Conservation (phyloP, 2,797 vertebrate genomes). For the Rhynchotus rufescens region DNA sequence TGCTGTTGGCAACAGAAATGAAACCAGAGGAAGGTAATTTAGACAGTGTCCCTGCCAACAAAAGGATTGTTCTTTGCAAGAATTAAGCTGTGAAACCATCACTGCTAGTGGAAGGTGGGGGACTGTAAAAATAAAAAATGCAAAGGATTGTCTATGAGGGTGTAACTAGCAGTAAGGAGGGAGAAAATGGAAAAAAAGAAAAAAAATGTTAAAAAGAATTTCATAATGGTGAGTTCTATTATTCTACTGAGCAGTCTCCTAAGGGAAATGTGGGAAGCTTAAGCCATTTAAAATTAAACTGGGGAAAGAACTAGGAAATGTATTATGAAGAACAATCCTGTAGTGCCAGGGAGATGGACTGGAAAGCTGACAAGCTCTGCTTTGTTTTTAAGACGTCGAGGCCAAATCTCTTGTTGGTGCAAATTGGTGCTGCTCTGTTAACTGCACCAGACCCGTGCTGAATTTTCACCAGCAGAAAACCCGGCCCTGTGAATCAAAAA, state of each 20-base stretch:
- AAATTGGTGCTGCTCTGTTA: conserved; percentile 68
- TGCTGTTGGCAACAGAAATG: neutral
- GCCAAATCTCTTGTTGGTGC: conserved; percentile 54
- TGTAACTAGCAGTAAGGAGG: neutral
- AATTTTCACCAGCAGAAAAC: neutral
- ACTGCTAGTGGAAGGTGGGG: conserved; percentile 2
- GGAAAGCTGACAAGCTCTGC: conserved; percentile 68
- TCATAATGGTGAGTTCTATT: conserved; percentile 21
- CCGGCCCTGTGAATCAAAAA: neutral
- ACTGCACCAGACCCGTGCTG: conserved; percentile 36
- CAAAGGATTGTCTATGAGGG: neutral
- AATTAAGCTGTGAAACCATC: neutral
- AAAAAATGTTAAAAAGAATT: neutral
- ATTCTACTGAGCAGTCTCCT: conserved; percentile 16
- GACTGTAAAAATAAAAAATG: neutral
- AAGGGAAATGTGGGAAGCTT: conserved; percentile 39
- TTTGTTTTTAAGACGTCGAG: conserved; percentile 64
- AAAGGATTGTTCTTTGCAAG: neutral
- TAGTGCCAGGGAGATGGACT: conserved; percentile 63
- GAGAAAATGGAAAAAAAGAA: accelerated
- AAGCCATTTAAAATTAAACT: conserved; percentile 71
- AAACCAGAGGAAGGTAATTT: conserved; percentile 22
- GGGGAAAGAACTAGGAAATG: conserved; percentile 53
- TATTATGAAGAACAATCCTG: conserved; percentile 52
- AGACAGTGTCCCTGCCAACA: neutral